Base-by-base conservation (phyloP, 1,140 invertebrate species). In the Antheraea pernyi region DNA sequence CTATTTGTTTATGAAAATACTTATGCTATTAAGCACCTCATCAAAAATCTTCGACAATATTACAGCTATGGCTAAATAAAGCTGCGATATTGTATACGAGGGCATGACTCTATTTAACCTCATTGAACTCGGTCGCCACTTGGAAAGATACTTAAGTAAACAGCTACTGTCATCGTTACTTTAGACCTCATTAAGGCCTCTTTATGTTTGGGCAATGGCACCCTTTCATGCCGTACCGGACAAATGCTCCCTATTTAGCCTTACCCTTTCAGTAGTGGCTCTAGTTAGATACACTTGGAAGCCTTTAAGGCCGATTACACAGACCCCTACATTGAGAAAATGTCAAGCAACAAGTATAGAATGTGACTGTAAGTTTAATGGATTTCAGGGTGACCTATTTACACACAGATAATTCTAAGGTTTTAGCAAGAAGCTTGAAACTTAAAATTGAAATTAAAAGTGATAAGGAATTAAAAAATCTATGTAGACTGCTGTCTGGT, bases 241-340 rank as follows among this genome's bases (percentile, higher is more conserved):
- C 73, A 75, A 75, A 75, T 69, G 70, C 37, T 22, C 58, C 42
- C 69, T 74, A 75, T 72, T 71, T 75, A 71, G 64, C 22, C 69
- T 48, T 53, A 61, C 61, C 68, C 68, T 76, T 76, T 71, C 30
- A 42, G 60, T 66, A 67, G 46, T 65, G 59, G 16, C 46, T 53
- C 46, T 53, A 67, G 19, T 69, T 69, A 59, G 48, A 39, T 65
- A 60, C 19, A 71, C 60, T 69, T 68, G 67, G 68, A 71, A 76
- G 69, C 69, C 36, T 68, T 70, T 36, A 61, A 59, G 68, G 61
- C 39, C 48, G 39, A 65, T 73, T 71, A 67, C 53, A 67, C 13
- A 53, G 46, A 53, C 1, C 13, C 46, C 13, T n/a, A 53, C 46
- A 53, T 16, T 53, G 46, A 53, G 46, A 53, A 53, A 63, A 65